Conservation (phyloP, 2,888 invertebrate species). For the Koerneria pararmatus region DNA sequence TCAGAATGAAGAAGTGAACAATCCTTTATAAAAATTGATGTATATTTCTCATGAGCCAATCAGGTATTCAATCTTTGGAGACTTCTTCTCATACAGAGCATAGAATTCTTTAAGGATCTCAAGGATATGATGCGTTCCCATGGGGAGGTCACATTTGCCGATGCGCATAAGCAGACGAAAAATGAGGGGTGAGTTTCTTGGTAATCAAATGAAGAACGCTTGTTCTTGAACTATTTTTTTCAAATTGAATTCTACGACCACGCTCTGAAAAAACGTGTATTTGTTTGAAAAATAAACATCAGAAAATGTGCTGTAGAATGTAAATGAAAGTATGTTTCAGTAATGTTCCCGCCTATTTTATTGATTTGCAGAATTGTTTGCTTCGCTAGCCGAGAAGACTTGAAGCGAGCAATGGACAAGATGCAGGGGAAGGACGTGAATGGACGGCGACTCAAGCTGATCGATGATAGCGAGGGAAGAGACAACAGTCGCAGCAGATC, state of each 20-base stretch:
- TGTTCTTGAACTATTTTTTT: no score
- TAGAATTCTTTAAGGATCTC: slow-evolving; percentile 71
- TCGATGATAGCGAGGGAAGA: slow-evolving; percentile 22
- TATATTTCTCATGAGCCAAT: background rate
- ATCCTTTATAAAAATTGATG: no score
- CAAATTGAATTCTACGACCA: no score
- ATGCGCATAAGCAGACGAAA: slow-evolving; percentile 87
- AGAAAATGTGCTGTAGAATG: no score
- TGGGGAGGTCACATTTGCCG: slow-evolving; percentile 93
- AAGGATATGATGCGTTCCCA: slow-evolving; percentile 99
- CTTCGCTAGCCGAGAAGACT: slow-evolving; percentile 86
- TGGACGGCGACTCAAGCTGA: slow-evolving; percentile 21
- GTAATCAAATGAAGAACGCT: no score
- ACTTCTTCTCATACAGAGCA: no score
- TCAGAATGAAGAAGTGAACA: no score
- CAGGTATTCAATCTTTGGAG: background rate
- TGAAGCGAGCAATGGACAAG: slow-evolving; percentile 93
- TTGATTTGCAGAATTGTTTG: slow-evolving; percentile 81
- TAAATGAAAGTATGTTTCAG: no score
- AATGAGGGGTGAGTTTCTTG: slow-evolving; percentile 70
- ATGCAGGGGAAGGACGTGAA: slow-evolving; percentile 70
- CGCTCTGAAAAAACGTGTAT: no score
- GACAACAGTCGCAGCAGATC: slow-evolving; percentile 6
- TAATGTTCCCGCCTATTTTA: no score
- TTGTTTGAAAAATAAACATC: no score